A percentile compares a stretch with the other conserved stretches of the same genome.
These are phyloP conservation scores for Caenorhabditis sinica DNA, from an alignment of 2,888 invertebrate species.

Conservation along the genomic window DNA sequence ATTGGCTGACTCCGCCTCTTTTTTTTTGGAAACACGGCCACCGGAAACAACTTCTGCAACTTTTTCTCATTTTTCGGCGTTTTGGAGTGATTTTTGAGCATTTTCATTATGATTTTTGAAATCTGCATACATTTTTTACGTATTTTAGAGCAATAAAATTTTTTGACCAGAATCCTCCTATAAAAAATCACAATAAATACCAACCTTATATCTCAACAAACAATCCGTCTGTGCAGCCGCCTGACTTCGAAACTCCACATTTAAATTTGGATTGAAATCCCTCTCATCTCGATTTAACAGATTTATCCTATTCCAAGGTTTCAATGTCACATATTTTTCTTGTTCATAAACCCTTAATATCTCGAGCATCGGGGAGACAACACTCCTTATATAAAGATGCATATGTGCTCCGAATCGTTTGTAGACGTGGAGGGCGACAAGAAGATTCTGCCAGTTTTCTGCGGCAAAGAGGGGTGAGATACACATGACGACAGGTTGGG, in stretches of 20 bases:
- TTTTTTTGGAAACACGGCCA: no score
- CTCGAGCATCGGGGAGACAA: slow-evolving; percentile 69
- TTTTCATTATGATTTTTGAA: no score
- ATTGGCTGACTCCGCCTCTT: no score
- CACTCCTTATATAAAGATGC: slow-evolving; percentile 72
- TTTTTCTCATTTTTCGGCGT: no score
- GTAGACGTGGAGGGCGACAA: slow-evolving; percentile 70
- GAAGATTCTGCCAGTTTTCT: slow-evolving; percentile 71
- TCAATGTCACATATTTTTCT: slow-evolving; percentile 64
- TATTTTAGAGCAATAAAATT: no score
- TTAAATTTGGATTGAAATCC: slow-evolving; percentile 73
- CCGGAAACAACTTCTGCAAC: no score
- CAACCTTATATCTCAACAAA: slow-evolving; percentile 68
- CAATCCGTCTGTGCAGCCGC: slow-evolving; percentile 74
- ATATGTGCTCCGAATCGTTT: slow-evolving; percentile 67
- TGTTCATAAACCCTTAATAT: slow-evolving; percentile 66
- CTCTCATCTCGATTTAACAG: slow-evolving; percentile 57
- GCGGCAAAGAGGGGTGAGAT: slow-evolving; percentile 71
- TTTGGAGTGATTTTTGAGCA: no score
- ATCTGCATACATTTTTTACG: no score
- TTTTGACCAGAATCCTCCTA: no score
- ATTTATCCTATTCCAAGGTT: slow-evolving; percentile 68
- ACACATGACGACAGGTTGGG: slow-evolving; percentile 69
- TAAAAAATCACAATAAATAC: neutral
- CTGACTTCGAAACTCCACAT: slow-evolving; percentile 73